Conservation (phyloP, 2,888 invertebrate genomes). For the Esperia sulphurella region DNA sequence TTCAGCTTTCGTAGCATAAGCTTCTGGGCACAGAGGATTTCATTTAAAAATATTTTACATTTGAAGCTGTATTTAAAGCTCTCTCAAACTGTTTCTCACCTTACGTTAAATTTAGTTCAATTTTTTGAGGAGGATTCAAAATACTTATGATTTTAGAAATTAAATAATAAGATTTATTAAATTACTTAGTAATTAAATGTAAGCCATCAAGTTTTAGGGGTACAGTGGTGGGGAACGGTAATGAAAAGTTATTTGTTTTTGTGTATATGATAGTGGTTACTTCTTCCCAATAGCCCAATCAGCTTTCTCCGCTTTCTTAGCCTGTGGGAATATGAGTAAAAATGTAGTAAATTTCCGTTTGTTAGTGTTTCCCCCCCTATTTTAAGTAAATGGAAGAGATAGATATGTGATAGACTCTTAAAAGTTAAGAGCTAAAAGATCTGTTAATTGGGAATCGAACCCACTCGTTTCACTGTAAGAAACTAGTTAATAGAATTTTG, state of each 20-base stretch:
- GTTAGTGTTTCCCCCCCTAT: conserved; percentile 21
- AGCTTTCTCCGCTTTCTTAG: conserved; percentile 88
- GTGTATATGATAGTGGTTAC: conserved; percentile 50
- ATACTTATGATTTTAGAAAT: conserved; percentile 20
- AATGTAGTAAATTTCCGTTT: conserved; percentile 1
- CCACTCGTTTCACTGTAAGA: neutral
- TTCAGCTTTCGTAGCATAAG: conserved; percentile 31
- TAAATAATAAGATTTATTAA: conserved; percentile 50
- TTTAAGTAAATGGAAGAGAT: neutral
- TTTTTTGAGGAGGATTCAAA: conserved; percentile 30
- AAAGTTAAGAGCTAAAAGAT: neutral
- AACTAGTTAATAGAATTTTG: neutral
- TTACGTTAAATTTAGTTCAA: conserved; percentile 34
- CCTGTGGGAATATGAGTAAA: conserved; percentile 79
- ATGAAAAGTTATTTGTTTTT: conserved; percentile 27
- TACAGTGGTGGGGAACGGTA: conserved; percentile 28
- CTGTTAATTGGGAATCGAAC: neutral
- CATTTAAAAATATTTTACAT: conserved; percentile 27
- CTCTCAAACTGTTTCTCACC: conserved; percentile 61
- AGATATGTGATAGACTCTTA: neutral
- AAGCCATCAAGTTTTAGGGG: conserved; percentile 41
- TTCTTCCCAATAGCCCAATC: conserved; percentile 84
- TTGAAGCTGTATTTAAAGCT: conserved; percentile 46
- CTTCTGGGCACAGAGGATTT: conserved; percentile 24
- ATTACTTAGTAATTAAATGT: conserved; percentile 48